Base-by-base conservation (phyloP, 2,888 invertebrate species). In the Idaea aversata region DNA sequence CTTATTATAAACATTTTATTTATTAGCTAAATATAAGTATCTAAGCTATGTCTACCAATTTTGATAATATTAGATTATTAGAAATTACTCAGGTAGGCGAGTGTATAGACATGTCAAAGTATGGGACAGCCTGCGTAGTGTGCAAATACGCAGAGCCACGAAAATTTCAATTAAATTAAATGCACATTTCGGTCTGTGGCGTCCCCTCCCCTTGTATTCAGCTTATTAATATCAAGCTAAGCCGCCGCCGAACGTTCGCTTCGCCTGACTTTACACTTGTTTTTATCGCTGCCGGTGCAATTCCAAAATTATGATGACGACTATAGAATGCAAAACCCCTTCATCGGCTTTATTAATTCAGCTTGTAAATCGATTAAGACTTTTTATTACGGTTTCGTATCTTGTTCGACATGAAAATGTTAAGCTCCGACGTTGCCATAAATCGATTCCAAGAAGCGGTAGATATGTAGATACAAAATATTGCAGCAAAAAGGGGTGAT, bases 91-190 rank as follows among this genome's bases (percentile, higher is more conserved):
- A 47, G 47, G 47, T 16, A 59, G 13, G 16, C 10, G 34, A 16
- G 65, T 79, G 80, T 77, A 77, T 80, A 77, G 79, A 66, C 70
- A 77, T 78, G 78, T 77, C 72, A 69, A 67, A 75, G 66, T 67
- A 75, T 77, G 69, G 69, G 25, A 25, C 25, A 25, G 25, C 1
- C 2, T 25, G 25, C 25, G 3, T 25, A 25, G 25, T 25, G 25
- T 25, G 25, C 25, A 25, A 25, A 25, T 25, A 25, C 25, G 3
- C 25, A 25, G 25, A 86, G 79, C 85, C 85, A 85, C 88, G 81
- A 88, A 90, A 90, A 88, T 89, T 88, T 90, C 90, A 90, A 90
- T 91, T 87, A 88, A 87, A 67, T 84, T 88, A 84, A 88, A 88
- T 89, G 88, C 88, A 88, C 84, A 86, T 87, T 86, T 85, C 82